Evolutionary conservation across 2,113 vertebrate species (phyloP), one percentile per base, ranked within the genome.

Genomic region (Oplegnathus fasciatus): DNA sequence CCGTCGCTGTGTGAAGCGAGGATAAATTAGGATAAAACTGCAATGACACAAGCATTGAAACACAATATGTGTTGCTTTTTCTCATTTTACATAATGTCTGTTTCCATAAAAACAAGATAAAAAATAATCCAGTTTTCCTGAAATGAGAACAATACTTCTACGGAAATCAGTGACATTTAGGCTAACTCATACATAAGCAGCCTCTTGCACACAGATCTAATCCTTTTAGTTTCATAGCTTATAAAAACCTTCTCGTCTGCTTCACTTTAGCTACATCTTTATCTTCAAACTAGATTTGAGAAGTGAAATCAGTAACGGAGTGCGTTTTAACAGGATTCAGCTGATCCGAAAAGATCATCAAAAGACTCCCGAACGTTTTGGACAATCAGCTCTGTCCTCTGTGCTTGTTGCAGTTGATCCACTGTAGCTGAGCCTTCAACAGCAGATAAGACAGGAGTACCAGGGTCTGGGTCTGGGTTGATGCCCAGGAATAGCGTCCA

Each of bases 401-500:
- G 13, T 58, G 58, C 37, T 71, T 46, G 58, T 65, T 57, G 24
- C 0, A 0, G 46, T 24, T 15, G 44, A 46, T 58, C 6, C 5
- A 65, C 10, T 20, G 9, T 0, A 2, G 9, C 15, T 54, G 22
- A 18, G 34, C 14, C 55, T 34, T 65, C 14, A 69, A 0, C 28
- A 75, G 34, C 67, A 83, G 57, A 0, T 0, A 1, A 64, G 1
- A 1, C 4, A 72, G 3, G 1, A 66, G 37, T 2, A 79, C 6
- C 32, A 75, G 10, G 28, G 57, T 8, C 7, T 17, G 67, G 55
- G 2, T 73, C 1, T n/a, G 46, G 37, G 14, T 6, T 40, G 14
- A 7, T 18, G 4, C 5, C 14, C 22, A 0, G 67, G 52, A 6
- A 88, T 22, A 17, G 78, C 76, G 0, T 78, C 34, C 86, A 94